Conservation (phyloP, 2,888 invertebrate genomes). For the Caenorhabditis uteleia region DNA sequence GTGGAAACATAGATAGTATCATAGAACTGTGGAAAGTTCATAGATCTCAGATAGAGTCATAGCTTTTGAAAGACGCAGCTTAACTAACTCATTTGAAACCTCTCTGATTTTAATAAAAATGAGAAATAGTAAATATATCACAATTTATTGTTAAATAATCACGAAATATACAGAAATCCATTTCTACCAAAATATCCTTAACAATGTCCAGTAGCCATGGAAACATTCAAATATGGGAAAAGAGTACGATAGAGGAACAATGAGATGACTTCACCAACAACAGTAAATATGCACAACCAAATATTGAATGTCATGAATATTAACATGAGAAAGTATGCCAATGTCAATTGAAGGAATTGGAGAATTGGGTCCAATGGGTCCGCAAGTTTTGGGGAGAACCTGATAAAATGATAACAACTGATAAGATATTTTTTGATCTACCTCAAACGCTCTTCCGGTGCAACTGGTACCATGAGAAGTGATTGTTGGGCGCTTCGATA, state of each 20-base stretch:
- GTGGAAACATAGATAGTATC: no score
- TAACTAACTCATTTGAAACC: no score
- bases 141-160: not conserved
- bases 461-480: slow-evolving; percentile 13
- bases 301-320: slow-evolving; percentile 69
- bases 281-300: slow-evolving; percentile 61
- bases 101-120: no score
- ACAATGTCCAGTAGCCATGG: slow-evolving; percentile 20
- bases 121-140: not conserved
- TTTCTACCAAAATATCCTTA: not conserved
- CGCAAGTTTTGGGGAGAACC: slow-evolving; percentile 31
- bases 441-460: slow-evolving; percentile 38
- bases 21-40: no score
- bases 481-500: slow-evolving; percentile 40
- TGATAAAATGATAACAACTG: slow-evolving; percentile 1
- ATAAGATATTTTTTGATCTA: not conserved
- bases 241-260: slow-evolving; percentile 39
- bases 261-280: slow-evolving; percentile 60
- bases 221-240: slow-evolving; percentile 32
- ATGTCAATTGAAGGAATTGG: slow-evolving; percentile 53
- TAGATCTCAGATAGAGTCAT: no score
- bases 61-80: no score
- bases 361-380: slow-evolving; percentile 52
- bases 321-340: slow-evolving; percentile 65
- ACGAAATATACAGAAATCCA: not conserved